Evolutionary conservation across 2,113 vertebrate species (phyloP).

Genomic region (Catharus bicknelli): DNA sequence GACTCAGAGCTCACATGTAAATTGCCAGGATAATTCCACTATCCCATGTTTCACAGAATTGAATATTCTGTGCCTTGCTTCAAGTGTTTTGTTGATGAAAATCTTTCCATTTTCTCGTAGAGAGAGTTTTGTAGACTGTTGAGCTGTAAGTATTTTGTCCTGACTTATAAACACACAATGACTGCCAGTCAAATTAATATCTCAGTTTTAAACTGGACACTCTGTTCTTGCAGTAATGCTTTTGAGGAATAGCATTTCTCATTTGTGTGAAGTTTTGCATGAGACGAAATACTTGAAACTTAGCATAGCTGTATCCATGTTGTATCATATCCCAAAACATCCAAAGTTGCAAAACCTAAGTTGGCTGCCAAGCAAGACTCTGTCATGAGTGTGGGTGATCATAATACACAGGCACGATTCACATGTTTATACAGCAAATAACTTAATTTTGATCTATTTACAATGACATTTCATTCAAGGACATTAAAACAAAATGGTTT

Average conservation of each 20-base stretch:
- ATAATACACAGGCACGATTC: accelerated
- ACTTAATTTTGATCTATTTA: neutral
- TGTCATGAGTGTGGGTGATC: neutral
- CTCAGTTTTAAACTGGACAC: neutral
- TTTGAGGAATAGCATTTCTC: neutral
- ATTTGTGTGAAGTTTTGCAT: neutral
- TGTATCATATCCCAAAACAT: neutral
- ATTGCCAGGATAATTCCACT: slow-evolving; percentile 32
- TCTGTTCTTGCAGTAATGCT: neutral
- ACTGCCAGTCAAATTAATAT: neutral
- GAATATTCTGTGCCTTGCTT: neutral
- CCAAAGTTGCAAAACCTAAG: neutral
- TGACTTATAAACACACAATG: neutral
- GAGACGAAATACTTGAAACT: neutral
- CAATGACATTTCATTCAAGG: neutral
- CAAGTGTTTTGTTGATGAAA: neutral
- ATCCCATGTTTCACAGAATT: neutral
- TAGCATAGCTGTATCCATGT: neutral
- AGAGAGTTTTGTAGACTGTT: neutral
- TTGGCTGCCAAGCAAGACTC: neutral
- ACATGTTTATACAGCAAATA: neutral
- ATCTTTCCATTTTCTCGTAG: neutral
- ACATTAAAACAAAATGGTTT: neutral
- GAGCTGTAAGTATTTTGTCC: neutral
- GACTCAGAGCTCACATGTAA: slow-evolving; percentile 46